phyloP scores from a whole-genome alignment of 2,797 vertebrate species.

The Semotilus atromaculatus region DNA sequence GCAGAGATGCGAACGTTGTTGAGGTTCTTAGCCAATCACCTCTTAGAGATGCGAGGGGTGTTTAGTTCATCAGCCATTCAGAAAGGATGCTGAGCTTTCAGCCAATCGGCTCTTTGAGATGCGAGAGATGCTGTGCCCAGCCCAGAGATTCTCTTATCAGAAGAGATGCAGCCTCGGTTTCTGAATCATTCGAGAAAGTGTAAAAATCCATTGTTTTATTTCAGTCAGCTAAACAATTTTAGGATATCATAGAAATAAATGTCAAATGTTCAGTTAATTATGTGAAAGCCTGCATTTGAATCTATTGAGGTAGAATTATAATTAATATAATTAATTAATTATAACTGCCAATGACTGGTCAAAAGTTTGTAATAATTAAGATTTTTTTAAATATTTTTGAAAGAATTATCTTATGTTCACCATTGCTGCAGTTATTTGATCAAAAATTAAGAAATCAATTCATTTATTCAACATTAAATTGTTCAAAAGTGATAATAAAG shows the following conservation, averaged over 20 bases:
- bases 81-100: conserved; percentile 5
- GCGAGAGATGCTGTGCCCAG: conserved; percentile 17
- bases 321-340: too few relatives aligned
- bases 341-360: neutral
- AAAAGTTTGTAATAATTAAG: neutral
- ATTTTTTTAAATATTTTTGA: neutral
- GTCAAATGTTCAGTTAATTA: neutral
- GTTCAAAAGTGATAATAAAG: neutral
- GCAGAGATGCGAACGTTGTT: neutral
- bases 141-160: neutral
- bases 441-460: neutral
- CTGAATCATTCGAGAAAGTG: neutral
- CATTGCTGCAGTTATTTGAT: neutral
- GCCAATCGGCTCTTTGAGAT: conserved; percentile 21
- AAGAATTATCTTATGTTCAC: neutral
- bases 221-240: neutral
- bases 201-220: neutral
- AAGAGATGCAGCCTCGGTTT: neutral
- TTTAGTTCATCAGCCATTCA: conserved; percentile 1
- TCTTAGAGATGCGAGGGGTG: neutral
- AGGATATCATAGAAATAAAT: neutral
- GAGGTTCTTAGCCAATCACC: conserved; percentile 19
- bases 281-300: neutral
- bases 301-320: neutral
- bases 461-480: neutral